Evolutionary conservation across 2,888 invertebrate genomes (phyloP), one percentile per base, ranked within the genome.

Genomic region (Merodon equestris): DNA sequence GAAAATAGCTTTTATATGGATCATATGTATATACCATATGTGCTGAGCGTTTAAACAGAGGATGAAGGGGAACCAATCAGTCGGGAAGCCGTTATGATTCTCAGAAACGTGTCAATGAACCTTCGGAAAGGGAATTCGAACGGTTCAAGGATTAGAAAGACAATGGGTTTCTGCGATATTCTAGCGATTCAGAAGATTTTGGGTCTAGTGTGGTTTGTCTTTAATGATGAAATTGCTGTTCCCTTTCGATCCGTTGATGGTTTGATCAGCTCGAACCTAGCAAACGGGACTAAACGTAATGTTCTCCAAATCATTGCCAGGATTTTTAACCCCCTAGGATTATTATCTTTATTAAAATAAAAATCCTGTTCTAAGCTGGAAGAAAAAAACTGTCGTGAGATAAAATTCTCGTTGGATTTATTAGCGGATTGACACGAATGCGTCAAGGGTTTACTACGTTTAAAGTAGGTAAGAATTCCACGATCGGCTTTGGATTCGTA

Each of bases 111-210:
- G 5, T 48, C 48, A 1, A 66, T 66, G 66, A 48, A 48, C 1
- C 40, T 66, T 12, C 18, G 48, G 0, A 66, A 66, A 18, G 54
- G 67, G 50, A 19, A 67, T 10, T 67, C 67, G n/a, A 67, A 44
- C 17, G 50, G 57, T 17, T 12, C 15, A 0, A 18, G 1, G 2
- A 42, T 67, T 51, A 48, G 60, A 1, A 58, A 36, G 27, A 38
- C 44, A 5, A 15, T 45, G 14, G 12, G n/a, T 10, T 13, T 60
- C 9, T 13, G 34, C 3, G 50, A 50, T 0, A 12, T 57, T 2
- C 44, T 50, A 50, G 13, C 10, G 1, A 15, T 10, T 10, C 50
- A 57, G 15, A 66, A 57, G 17, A 56, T 67, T 42, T 12, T 66
- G 5, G 56, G 67, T 1, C 17, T 67, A 10, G 12, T 12, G 7